A percentile compares a stretch with the other conserved stretches of the same genome.
Evolutionary conservation across 1,140 invertebrate species (phyloP).

Genomic region (Amphibalanus amphitrite): DNA sequence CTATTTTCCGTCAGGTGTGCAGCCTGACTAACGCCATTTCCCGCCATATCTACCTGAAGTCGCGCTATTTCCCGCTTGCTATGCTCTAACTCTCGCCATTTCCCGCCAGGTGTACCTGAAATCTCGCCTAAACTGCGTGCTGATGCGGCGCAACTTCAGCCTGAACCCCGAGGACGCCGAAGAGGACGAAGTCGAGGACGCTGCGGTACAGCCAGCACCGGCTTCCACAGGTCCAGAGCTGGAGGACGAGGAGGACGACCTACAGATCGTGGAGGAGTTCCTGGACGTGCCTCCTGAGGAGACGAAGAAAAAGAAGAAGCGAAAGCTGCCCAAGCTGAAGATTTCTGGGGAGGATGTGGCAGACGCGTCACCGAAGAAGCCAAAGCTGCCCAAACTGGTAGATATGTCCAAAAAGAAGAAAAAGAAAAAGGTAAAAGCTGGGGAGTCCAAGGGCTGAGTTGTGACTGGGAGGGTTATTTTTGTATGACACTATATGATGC

Average conservation of each 20-base stretch:
- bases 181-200: not conserved
- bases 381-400: not conserved
- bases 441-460: not conserved
- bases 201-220: not conserved
- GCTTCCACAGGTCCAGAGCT: not conserved
- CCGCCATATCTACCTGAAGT: too few relatives aligned
- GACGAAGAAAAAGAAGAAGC: too few relatives aligned
- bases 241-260: not conserved
- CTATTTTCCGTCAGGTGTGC: too few relatives aligned
- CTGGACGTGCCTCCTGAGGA: not conserved
- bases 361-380: not conserved
- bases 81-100: constrained; percentile 3
- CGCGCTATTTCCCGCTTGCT: too few relatives aligned
- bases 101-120: constrained; percentile 29
- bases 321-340: not conserved
- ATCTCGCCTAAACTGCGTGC: constrained; percentile 28
- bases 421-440: not conserved
- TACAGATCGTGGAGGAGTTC: not conserved
- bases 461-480: too few relatives aligned
- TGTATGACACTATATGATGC: too few relatives aligned
- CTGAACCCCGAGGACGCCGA: not conserved
- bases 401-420: not conserved
- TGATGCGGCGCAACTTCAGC: constrained; percentile 18
- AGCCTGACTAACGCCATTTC: too few relatives aligned
- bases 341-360: not conserved